phyloP scores from a whole-genome alignment of 2,888 invertebrate species.

The Chromoteleia sp. region DNA sequence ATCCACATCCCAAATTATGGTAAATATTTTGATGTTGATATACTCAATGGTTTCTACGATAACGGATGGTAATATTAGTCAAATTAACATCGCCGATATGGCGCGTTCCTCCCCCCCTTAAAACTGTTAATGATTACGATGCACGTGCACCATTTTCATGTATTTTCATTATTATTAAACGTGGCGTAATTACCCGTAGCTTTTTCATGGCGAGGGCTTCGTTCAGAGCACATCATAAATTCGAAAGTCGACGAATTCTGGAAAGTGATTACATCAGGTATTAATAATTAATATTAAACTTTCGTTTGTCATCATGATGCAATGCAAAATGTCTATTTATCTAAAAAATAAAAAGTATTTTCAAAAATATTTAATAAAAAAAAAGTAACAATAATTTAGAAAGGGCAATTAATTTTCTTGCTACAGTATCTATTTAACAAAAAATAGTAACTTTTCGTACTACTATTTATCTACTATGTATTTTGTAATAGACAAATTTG shows the following conservation, averaged over 20 bases:
- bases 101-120: neutral
- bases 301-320: too few species aligned
- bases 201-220: conserved; percentile 27
- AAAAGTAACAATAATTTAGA: too few species aligned
- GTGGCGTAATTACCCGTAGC: conserved; percentile 27
- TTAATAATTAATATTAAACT: conserved; percentile 4
- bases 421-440: too few species aligned
- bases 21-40: conserved; percentile 4
- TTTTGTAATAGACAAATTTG: too few species aligned
- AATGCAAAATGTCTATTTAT: too few species aligned
- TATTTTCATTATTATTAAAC: conserved; percentile 43
- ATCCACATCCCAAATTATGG: neutral
- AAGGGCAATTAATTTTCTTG: too few species aligned
- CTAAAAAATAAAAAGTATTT: too few species aligned
- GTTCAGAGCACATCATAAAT: conserved; percentile 24
- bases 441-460: too few species aligned
- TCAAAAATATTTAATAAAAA: too few species aligned
- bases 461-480: too few species aligned
- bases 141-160: conserved; percentile 28
- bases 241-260: conserved; percentile 2
- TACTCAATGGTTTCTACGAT: conserved; percentile 5
- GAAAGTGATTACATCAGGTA: conserved; percentile 22
- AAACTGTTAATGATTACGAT: conserved; percentile 32
- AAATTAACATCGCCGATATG: conserved; percentile 14
- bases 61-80: conserved; percentile 26